Conservation (phyloP, 2,797 vertebrate genomes). For the Tangara arthus region DNA sequence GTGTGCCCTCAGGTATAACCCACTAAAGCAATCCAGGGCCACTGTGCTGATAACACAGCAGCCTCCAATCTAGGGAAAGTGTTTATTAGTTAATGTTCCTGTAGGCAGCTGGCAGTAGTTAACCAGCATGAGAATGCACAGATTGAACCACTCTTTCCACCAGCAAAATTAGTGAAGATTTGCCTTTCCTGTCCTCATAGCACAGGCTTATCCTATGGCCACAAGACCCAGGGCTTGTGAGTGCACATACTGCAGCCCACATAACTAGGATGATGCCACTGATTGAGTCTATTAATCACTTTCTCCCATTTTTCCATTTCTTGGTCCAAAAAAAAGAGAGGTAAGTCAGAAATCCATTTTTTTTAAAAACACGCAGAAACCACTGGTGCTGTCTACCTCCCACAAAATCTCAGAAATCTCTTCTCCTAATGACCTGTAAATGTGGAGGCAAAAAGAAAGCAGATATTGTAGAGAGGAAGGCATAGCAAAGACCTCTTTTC, state of each 20-base stretch:
- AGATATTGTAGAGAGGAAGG: neutral
- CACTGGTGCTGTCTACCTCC: slow-evolving; percentile 44
- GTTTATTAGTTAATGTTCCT: neutral
- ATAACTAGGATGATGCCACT: neutral
- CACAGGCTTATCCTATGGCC: neutral
- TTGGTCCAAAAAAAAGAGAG: neutral
- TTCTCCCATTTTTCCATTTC: neutral
- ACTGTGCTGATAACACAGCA: neutral
- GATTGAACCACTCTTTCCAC: neutral
- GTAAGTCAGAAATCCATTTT: slow-evolving; percentile 14
- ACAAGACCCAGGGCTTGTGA: neutral
- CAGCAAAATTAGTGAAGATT: slow-evolving; percentile 13
- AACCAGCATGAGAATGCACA: neutral
- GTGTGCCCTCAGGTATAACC: neutral
- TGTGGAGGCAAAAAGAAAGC: neutral
- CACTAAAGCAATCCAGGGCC: neutral
- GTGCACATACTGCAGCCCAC: neutral
- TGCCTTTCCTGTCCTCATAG: neutral
- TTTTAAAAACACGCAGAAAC: slow-evolving; percentile 10
- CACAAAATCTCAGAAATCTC: neutral
- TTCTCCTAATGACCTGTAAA: neutral
- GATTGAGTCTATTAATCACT: neutral
- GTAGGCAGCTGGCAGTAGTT: neutral
- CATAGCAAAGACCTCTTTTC: neutral
- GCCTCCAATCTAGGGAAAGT: neutral